phyloP scores from a whole-genome alignment of 2,797 vertebrate species.

The Sebastes trivittatus region DNA sequence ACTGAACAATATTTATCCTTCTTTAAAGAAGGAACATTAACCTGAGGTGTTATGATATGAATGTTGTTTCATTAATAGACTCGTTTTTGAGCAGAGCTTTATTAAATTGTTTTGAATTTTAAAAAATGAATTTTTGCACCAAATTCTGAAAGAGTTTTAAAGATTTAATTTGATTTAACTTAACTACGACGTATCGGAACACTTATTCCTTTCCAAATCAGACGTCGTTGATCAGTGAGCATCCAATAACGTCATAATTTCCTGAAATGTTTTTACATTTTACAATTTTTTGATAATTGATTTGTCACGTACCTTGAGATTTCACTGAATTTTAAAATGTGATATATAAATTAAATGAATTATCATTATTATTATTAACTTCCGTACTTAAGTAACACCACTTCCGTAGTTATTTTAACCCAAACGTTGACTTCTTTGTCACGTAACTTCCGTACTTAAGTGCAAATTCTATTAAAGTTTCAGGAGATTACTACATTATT shows the following conservation, averaged over 20 bases:
- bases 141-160: neutral
- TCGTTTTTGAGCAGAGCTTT: neutral
- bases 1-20: neutral
- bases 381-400: too few relatives aligned
- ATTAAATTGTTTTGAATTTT: neutral
- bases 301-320: too few relatives aligned
- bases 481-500: neutral
- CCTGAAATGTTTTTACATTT: neutral
- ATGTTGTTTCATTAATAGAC: neutral
- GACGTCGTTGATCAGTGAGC: too few relatives aligned
- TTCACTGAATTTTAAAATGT: too few relatives aligned
- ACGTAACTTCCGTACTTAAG: too few relatives aligned
- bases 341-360: too few relatives aligned
- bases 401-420: too few relatives aligned
- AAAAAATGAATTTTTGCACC: neutral
- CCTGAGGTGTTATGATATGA: constrained; percentile 10
- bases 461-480: neutral
- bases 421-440: too few relatives aligned
- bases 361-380: too few relatives aligned
- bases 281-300: too few relatives aligned
- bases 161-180: neutral
- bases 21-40: neutral
- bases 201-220: neutral
- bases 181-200: neutral
- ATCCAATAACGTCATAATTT: neutral